A percentile compares a stretch with the other conserved stretches of the same genome.
Conservation (phyloP, 2,113 vertebrate species). For the Eurypyga helias region DNA sequence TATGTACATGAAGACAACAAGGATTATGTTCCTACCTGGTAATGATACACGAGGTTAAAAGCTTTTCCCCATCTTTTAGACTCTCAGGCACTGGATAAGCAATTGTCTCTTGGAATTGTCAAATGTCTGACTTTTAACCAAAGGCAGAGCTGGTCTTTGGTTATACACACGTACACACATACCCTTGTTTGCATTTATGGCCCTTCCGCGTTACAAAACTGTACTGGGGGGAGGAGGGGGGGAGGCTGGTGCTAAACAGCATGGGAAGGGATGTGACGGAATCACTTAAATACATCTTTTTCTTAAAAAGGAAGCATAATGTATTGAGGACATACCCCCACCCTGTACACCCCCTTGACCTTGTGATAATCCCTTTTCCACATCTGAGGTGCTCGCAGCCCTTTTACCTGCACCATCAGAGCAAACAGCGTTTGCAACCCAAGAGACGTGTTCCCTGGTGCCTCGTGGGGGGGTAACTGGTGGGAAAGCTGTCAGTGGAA, state of each 20-base stretch:
- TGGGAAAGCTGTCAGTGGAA: not conserved
- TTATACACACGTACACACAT: no score
- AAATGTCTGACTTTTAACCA: not conserved
- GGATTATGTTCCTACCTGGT: not conserved
- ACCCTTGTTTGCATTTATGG: not conserved
- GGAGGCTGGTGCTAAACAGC: no score
- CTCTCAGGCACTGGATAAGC: not conserved
- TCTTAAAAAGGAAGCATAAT: not conserved
- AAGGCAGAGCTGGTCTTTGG: not conserved
- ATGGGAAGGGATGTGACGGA: rapidly evolving
- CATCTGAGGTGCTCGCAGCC: not conserved
- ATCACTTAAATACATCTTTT: not conserved
- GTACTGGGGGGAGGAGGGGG: rapidly evolving
- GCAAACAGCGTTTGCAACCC: not conserved
- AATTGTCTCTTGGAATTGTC: not conserved
- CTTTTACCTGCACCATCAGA: not conserved
- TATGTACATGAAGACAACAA: not conserved
- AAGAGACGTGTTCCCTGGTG: not conserved
- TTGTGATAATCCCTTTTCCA: not conserved
- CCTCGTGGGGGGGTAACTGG: not conserved
- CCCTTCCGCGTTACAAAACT: not conserved
- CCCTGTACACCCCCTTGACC: no score
- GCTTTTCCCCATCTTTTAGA: not conserved
- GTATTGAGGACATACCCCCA: no score
- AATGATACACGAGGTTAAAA: not conserved